Percentiles rank a stretch among this genome's conserved stretches.
Evolutionary conservation across 23 tunicate species (phyloP).

Genomic region (Ascidia mentula): DNA sequence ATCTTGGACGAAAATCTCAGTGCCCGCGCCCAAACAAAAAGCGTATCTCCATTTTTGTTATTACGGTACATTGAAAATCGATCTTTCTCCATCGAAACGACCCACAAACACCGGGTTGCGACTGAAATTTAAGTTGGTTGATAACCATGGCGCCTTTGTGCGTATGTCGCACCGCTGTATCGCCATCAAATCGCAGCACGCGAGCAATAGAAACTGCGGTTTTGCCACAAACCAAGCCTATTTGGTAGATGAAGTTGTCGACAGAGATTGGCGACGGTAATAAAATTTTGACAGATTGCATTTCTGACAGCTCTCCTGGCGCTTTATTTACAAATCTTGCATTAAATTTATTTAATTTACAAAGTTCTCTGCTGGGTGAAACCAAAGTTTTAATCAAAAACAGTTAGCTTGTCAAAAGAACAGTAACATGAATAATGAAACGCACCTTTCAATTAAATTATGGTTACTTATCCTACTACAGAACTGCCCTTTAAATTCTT

Average conservation of each 20-base stretch:
- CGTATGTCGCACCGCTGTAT: not conserved
- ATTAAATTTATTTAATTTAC: no score
- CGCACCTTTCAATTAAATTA: no score
- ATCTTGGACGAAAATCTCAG: slow-evolving; percentile 7
- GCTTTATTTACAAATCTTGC: no score
- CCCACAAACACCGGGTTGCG: not conserved
- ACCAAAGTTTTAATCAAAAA: no score
- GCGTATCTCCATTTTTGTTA: not conserved
- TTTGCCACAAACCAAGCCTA: not conserved
- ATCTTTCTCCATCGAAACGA: not conserved
- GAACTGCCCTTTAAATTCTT: not conserved
- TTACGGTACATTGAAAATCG: slow-evolving; percentile 9
- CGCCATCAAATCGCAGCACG: not conserved
- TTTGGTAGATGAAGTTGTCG: not conserved
- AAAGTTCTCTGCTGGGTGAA: no score
- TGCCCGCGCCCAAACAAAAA: not conserved
- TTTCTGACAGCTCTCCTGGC: no score
- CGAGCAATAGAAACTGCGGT: not conserved
- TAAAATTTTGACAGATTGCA: not conserved
- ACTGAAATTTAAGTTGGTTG: not conserved
- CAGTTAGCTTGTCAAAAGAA: no score
- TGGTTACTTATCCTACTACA: no score
- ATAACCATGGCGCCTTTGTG: not conserved
- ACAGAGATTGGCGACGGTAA: not conserved
- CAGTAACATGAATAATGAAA: no score